A percentile compares a stretch with the other conserved stretches of the same genome.
These are phyloP conservation scores for Mormyrus iriodes DNA, from an alignment of 2,113 vertebrate species.

Conservation along the genomic window DNA sequence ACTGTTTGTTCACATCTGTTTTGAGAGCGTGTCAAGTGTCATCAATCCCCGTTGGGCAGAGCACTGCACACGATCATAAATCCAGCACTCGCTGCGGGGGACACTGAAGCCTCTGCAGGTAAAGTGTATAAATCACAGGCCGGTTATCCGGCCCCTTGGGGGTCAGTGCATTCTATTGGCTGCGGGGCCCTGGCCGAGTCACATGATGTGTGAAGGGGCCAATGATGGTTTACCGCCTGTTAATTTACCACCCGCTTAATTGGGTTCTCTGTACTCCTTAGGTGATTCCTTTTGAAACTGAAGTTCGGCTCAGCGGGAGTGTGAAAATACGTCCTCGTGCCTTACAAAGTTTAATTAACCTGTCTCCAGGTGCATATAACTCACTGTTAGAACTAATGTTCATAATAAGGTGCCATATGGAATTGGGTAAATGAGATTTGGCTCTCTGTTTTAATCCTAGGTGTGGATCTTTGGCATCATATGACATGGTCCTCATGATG, in stretches of 20 bases:
- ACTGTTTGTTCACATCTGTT: conserved; percentile 40
- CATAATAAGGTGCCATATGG: conserved; percentile 3
- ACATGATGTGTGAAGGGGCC: background rate
- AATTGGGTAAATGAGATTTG: background rate
- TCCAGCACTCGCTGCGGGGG: background rate
- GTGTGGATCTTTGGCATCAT: background rate
- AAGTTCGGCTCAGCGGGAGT: background rate
- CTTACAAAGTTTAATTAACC: conserved; percentile 7
- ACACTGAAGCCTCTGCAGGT: background rate
- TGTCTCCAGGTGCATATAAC: conserved; percentile 15
- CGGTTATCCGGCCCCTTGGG: background rate
- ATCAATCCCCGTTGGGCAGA: conserved; percentile 32
- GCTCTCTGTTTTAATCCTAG: background rate
- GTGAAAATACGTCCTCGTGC: background rate
- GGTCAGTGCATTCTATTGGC: background rate
- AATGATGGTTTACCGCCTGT: background rate
- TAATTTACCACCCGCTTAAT: background rate
- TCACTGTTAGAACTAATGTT: conserved; percentile 8
- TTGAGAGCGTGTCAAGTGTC: conserved; percentile 37
- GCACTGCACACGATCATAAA: conserved; percentile 9
- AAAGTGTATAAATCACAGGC: background rate
- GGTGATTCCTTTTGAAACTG: background rate
- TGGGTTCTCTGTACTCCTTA: background rate
- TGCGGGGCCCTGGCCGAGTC: no score
- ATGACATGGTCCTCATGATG: background rate